Conservation (phyloP, 2,113 vertebrate genomes). For the Plectropomus leopardus region DNA sequence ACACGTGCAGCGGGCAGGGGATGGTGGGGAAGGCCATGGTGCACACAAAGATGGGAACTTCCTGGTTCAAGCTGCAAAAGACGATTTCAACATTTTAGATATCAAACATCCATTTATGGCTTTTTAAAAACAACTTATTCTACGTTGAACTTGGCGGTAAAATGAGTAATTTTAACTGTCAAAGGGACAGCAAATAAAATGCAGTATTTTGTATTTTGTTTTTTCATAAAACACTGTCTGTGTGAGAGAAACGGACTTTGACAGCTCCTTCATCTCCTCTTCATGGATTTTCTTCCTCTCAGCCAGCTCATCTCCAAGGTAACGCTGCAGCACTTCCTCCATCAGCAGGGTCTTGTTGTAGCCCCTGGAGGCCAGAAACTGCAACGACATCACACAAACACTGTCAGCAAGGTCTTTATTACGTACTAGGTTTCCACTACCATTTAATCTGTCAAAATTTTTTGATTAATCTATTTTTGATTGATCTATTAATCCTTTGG, state of each 20-base stretch:
- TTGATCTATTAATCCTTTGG: too few species aligned
- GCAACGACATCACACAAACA: constrained; percentile 52
- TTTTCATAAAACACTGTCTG: background rate
- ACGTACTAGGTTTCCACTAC: too few species aligned
- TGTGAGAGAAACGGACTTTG: constrained; percentile 85
- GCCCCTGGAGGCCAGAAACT: constrained; percentile 92
- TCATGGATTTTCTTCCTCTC: constrained; percentile 93
- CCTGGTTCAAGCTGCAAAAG: constrained; percentile 90
- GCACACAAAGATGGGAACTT: constrained; percentile 96
- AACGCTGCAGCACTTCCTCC: constrained; percentile 90
- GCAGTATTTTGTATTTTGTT: too few species aligned
- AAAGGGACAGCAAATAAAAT: too few species aligned
- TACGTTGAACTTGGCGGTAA: too few species aligned
- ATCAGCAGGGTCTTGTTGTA: constrained; percentile 92
- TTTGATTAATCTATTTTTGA: too few species aligned
- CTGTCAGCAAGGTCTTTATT: background rate
- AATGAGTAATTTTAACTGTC: too few species aligned
- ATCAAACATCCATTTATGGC: too few species aligned
- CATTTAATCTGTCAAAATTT: too few species aligned
- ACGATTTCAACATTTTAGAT: background rate
- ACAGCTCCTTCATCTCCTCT: constrained; percentile 94
- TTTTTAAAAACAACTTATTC: too few species aligned
- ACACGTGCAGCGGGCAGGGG: constrained; percentile 93
- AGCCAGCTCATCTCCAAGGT: constrained; percentile 89
- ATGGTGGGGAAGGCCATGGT: constrained; percentile 96